Evolutionary conservation across 2,888 invertebrate genomes (phyloP), one percentile per base, ranked within the genome.

Genomic region (Watsonalla binaria): DNA sequence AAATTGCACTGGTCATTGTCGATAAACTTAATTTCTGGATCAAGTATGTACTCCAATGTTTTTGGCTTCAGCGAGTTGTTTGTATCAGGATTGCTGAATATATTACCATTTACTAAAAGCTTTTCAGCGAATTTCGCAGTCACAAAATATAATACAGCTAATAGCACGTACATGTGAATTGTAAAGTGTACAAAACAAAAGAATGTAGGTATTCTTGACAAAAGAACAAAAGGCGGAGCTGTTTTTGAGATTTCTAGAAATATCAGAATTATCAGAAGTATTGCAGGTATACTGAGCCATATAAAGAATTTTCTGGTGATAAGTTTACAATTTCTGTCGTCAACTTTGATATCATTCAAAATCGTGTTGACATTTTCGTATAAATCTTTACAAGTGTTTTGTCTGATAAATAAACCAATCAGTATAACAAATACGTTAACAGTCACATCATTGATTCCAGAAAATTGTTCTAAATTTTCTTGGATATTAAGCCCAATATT

Each of bases 181-280:
- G 71, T 57, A 47, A 84, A 68, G 65, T 84, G 80, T 37, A 68
- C 57, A 14, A 69, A 57, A 4, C 76, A 64, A 33, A 84, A 59
- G 65, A 73, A 80, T 7, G 68, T 63, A 2, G 82, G 83, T 46
- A 80, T 71, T 59, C 70, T 72, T 50, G 76, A 63, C 6, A 80
- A 5, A 51, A 78, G 53, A 8, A 68, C 58, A 37, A 64, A 67
- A 0, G 81, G 75, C 8, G 73, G 67, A 46, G 61, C 47, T 6
- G 52, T 57, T 14, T 57, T 56, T 6, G 71, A 0, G 14, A 78
- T 56, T 65, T 82, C 84, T 49, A 74, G 35, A 14, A 67, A 52
- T 37, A 76, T 66, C 5, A 66, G 51, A 6, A 62, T 46, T 0
- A 70, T 11, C 49, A 72, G 75, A 13, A 70, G 42, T 0, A 59